Base-by-base conservation (phyloP, 2,113 vertebrate species). In the Morone chrysops region DNA sequence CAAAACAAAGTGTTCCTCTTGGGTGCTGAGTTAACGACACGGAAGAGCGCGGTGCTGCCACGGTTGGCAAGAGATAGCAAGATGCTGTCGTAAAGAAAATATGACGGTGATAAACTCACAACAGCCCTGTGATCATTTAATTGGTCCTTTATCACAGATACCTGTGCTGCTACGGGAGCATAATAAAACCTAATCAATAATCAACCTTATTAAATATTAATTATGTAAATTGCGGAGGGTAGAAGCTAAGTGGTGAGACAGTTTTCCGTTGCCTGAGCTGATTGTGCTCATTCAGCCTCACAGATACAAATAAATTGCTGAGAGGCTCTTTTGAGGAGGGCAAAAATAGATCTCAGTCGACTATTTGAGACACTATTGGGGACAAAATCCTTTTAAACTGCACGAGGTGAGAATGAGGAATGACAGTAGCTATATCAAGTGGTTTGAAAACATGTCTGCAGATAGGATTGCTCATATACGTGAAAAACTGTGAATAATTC, bases 341-440 rank as follows among this genome's bases (percentile, higher is more conserved):
- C 54, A 70, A 71, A 85, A 86, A 88, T 81, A 85, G 72, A 78
- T 53, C 43, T 78, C 36, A 45, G 14, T 71, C 16, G 40, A 69
- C 38, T 68, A 65, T 84, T 89, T 90, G 67, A 51, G 71, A 78
- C 36, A 9, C 36, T 17, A 38, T 1, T 56, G 41, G 45, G 38
- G 53, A 75, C 17, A 56, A 43, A 43, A 54, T 60, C 31, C 3
- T 74, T 57, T 62, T 53, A 69, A 69, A 61, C 22, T 56, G 41
- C 59, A 62, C 71, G 61, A 80, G 20, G 67, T 25, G 74, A 61
- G 10, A 53, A 82, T 61, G 48, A 80, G 11, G 25, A 74, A 71
- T 75, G 71, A 43, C 53, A 83, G 63, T 5, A 56, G 47, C 53
- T 78, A 54, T 22, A 63, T 22, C 22, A 61, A 75, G 70, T 14